Percentiles rank a stretch among this genome's conserved stretches.
Evolutionary conservation across 2,113 vertebrate genomes (phyloP).

Genomic region (Brachyhypopomus occidentalis): DNA sequence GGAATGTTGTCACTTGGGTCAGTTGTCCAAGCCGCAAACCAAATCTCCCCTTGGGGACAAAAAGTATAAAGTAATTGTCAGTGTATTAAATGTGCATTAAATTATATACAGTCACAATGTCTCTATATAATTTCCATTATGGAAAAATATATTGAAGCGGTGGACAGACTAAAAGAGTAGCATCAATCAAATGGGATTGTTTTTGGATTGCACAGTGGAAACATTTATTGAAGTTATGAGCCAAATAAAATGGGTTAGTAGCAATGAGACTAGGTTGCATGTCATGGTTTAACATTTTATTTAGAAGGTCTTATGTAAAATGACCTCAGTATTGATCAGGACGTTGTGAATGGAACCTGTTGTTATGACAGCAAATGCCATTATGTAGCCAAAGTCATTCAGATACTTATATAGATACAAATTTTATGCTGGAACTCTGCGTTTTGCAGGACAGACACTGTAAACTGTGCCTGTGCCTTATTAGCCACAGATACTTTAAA

Average conservation of each 20-base stretch:
- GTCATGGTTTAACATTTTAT: background rate
- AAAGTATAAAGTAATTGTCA: conserved; percentile 3
- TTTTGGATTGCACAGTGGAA: background rate
- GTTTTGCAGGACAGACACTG: background rate
- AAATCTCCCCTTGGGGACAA: too few relatives aligned
- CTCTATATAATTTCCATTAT: background rate
- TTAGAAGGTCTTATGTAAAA: too few relatives aligned
- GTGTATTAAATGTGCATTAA: conserved; percentile 10
- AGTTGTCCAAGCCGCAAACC: too few relatives aligned
- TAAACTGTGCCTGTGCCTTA: background rate
- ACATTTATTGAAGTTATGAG: too few relatives aligned
- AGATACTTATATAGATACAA: background rate
- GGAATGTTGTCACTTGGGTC: too few relatives aligned
- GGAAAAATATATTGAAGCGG: conserved; percentile 2
- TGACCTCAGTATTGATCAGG: background rate
- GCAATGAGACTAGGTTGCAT: background rate
- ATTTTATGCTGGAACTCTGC: background rate
- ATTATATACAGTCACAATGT: conserved; percentile 25
- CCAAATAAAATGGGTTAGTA: too few relatives aligned
- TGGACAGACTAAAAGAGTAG: background rate
- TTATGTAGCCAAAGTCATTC: background rate
- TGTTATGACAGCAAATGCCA: too few relatives aligned
- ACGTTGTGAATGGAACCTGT: background rate
- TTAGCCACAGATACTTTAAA: background rate
- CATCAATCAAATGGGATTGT: background rate